Base-by-base conservation (phyloP, 2,113 vertebrate species). In the Peucedramus taeniatus region DNA sequence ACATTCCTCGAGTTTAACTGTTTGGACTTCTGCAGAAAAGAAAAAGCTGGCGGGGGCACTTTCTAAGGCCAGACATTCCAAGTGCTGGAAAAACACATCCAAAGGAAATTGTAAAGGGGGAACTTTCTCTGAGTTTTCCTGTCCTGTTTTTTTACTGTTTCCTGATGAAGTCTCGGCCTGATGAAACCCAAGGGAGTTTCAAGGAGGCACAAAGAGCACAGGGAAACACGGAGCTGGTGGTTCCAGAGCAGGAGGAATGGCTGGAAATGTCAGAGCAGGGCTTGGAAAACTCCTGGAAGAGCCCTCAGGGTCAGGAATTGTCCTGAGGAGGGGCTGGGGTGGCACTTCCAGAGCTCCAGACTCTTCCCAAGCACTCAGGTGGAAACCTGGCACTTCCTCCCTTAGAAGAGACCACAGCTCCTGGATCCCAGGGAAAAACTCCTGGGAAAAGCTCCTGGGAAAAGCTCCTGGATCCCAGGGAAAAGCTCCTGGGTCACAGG, bases 81-180 rank as follows among this genome's bases (percentile, higher is more conserved):
- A 80, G 75, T 7, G 81, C 93, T 96, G 93, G 40, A 85, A 95
- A 95, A 96, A 96, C 94, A 93, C 74, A 47, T 72, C 83, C 92
- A 69, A 77, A 93, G 96, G 92, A 95, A 95, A 96, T 60, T 75
- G 92, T 42, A 86, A 83, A 90, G 82, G 80, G 79, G 80, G 85
- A 59, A 74, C 68, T 86, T 93, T 84, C 69, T 57, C 86, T 57
- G 53, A 68, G 51, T 35, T 96, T 96, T 95, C 93, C 93, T 86
- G 96, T 89, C 96, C 95, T 72, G 7, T 85, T 95, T 85, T 95
- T 97, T 96, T 93, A 75, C 88, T 49, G 90, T 64, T 96, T 97
- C 96, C 96, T 95, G 93, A 56, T 5, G 3, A 35, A 90, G 74
- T 20, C 84, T 95, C 35, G 3, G 91, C 89, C 76, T 7, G 72